These are phyloP conservation scores for western clawed frog (Xenopus tropicalis) DNA, from an alignment of 2,113 vertebrate genomes.

Conservation along the genomic window UCB_Xtro_10.0 CM004447.2:124256501-124257000, in stretches of 20 bases:
- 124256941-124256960: not conserved
- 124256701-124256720: constrained; percentile 36
- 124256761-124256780: constrained; percentile 27
- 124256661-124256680: constrained; percentile 34
- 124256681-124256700: constrained; percentile 31
- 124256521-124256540: constrained; percentile 8
- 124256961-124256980: not conserved
- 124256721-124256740: constrained; percentile 43
- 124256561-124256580: constrained; percentile 26
- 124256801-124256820: constrained; percentile 19
- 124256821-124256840: not conserved
- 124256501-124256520: constrained; percentile 7
- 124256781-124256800: constrained; percentile 14
- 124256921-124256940: not conserved
- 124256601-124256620: not conserved
- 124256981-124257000: too few relatives aligned
- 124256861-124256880: constrained; percentile 2
- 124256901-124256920: not conserved
- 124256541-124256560: constrained; percentile 20
- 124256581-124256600: constrained; percentile 38
- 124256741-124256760: constrained; percentile 38
- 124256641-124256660: constrained; percentile 16
- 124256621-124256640: constrained; percentile 18
- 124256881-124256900: not conserved
- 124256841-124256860: constrained; percentile 3